A percentile compares a stretch with the other conserved stretches of the same genome.
phyloP scores from a whole-genome alignment of 1,140 invertebrate species.

The Parapsyche elsis region DNA sequence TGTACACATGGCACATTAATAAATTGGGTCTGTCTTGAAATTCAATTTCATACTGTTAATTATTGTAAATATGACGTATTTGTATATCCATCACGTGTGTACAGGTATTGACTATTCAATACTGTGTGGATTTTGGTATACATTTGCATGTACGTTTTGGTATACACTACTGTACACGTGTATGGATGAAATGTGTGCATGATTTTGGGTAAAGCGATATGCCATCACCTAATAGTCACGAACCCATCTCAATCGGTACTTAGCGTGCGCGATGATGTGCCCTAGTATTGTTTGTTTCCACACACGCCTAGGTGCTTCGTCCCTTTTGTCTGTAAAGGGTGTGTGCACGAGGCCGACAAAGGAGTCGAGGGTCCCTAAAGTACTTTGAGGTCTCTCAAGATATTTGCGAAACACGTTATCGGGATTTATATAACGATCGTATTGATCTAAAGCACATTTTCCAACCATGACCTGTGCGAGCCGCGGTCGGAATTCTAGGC shows the following conservation, averaged over 20 bases:
- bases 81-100: too few relatives aligned
- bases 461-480: constrained; percentile 31
- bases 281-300: not conserved
- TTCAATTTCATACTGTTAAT: too few relatives aligned
- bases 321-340: not conserved
- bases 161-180: too few relatives aligned
- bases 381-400: constrained; percentile 31
- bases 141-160: too few relatives aligned
- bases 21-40: too few relatives aligned
- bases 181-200: not conserved
- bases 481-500: constrained; percentile 19
- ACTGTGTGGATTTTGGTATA: too few relatives aligned
- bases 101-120: too few relatives aligned
- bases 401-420: constrained; percentile 26
- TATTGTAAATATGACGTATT: too few relatives aligned
- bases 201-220: not conserved
- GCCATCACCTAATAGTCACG: constrained; percentile 12
- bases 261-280: constrained; percentile 25
- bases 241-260: constrained; percentile 7
- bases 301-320: not conserved
- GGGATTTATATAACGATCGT: constrained; percentile 34
- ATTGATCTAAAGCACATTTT: constrained; percentile 36
- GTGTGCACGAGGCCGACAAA: not conserved
- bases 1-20: too few relatives aligned
- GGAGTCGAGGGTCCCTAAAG: not conserved